These are phyloP conservation scores for Proisotoma minuta DNA, from an alignment of 2,888 invertebrate genomes.

Conservation along the genomic window DNA sequence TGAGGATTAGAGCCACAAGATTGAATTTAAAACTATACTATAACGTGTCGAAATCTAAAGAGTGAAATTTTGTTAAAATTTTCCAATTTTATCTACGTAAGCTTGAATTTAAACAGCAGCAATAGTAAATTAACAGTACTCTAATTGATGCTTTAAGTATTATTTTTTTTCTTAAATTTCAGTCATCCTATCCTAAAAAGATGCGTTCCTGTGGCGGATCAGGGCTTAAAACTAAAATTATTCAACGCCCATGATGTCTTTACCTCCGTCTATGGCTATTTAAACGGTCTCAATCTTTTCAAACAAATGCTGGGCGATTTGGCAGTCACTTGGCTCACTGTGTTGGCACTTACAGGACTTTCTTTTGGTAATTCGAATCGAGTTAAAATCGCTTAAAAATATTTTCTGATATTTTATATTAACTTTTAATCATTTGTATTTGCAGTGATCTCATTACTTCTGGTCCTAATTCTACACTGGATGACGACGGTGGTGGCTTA, in stretches of 20 bases:
- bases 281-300: constrained; percentile 83
- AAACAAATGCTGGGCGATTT: constrained; percentile 84
- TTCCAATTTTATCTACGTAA: too few species aligned
- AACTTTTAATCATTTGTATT: constrained; percentile 48
- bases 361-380: constrained; percentile 67
- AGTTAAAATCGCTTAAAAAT: not conserved
- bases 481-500: constrained; percentile 78
- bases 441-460: constrained; percentile 73
- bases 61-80: too few species aligned
- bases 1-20: too few species aligned
- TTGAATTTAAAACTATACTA: too few species aligned
- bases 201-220: constrained; percentile 65
- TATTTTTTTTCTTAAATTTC: constrained; percentile 16
- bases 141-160: constrained; percentile 10
- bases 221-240: constrained; percentile 59
- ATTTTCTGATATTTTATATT: too few species aligned
- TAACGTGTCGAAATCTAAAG: too few species aligned
- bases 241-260: constrained; percentile 58
- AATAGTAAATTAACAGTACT: constrained; percentile 8
- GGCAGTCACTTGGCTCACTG: constrained; percentile 80
- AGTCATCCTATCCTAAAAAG: constrained; percentile 67
- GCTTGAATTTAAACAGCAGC: too few species aligned
- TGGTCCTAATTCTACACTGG: constrained; percentile 78
- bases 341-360: constrained; percentile 71
- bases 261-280: constrained; percentile 68